phyloP scores from a whole-genome alignment of 2,888 invertebrate species.

The Proisotoma minuta region DNA sequence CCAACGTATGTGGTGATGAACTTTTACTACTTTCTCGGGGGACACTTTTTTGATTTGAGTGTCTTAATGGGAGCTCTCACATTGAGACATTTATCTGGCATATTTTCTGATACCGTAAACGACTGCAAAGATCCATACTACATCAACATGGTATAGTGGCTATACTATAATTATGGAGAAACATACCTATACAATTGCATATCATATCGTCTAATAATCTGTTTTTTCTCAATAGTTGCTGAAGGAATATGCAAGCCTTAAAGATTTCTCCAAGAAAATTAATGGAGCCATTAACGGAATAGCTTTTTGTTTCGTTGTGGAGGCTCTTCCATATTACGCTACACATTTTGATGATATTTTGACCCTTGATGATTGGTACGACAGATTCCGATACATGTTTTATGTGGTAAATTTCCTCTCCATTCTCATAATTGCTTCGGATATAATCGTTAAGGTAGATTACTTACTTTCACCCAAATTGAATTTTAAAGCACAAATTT shows the following conservation, averaged over 20 bases:
- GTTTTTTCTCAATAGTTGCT: not conserved
- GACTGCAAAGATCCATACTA: not conserved
- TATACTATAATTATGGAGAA: no score
- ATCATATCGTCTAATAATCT: no score
- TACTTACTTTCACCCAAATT: not conserved
- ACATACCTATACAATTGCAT: no score
- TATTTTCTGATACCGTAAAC: not conserved
- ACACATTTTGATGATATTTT: slow-evolving; percentile 20
- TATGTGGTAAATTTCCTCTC: slow-evolving; percentile 13
- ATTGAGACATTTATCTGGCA: not conserved
- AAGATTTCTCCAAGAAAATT: slow-evolving; percentile 7
- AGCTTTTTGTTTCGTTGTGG: slow-evolving; percentile 14
- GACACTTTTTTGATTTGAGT: slow-evolving; percentile 5
- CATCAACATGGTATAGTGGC: no score
- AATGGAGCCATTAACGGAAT: slow-evolving; percentile 10
- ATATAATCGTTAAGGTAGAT: not conserved
- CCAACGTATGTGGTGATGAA: not conserved
- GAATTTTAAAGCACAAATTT: not conserved
- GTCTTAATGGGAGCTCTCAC: slow-evolving; percentile 10
- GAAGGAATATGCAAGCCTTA: not conserved
- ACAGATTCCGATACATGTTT: slow-evolving; percentile 12
- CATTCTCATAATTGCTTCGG: slow-evolving; percentile 10
- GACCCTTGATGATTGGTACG: slow-evolving; percentile 10
- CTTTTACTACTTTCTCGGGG: slow-evolving; percentile 8
- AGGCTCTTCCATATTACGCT: slow-evolving; percentile 17